Conservation (phyloP, 2,113 vertebrate species). For the Jacana jacana region DNA sequence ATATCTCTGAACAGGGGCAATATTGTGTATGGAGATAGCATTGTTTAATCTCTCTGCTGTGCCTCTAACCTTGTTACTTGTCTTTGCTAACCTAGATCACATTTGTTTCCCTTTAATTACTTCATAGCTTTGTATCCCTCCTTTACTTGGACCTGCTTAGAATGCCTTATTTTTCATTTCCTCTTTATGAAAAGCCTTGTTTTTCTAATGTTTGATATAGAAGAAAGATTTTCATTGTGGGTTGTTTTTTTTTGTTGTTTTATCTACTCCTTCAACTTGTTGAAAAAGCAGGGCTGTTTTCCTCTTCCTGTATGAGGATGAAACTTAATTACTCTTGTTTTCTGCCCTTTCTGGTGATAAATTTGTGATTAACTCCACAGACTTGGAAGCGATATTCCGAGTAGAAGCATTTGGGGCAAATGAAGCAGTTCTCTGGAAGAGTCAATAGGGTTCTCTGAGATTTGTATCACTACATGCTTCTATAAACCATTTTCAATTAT, state of each 20-base stretch:
- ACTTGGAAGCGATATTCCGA: background rate
- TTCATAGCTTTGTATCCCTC: background rate
- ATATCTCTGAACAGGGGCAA: background rate
- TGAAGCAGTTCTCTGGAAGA: background rate
- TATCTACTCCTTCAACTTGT: background rate
- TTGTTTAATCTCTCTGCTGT: background rate
- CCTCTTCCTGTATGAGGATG: background rate
- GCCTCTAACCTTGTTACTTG: background rate
- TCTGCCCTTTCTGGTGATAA: background rate
- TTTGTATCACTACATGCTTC: background rate
- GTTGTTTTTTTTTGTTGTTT: background rate
- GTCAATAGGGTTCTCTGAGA: background rate
- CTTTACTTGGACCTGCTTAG: background rate
- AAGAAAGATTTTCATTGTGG: background rate
- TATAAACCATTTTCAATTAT: background rate
- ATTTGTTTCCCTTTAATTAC: background rate
- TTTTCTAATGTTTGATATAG: background rate
- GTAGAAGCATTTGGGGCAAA: background rate
- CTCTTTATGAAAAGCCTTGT: background rate
- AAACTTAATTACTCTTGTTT: background rate
- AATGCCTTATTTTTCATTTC: background rate
- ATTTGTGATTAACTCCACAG: background rate
- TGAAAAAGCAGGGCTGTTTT: background rate
- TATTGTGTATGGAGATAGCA: accelerated
- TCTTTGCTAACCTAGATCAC: background rate